Evolutionary conservation across 2,113 vertebrate genomes (phyloP), one percentile per base, ranked within the genome.

Genomic region (Callipepla californica): DNA sequence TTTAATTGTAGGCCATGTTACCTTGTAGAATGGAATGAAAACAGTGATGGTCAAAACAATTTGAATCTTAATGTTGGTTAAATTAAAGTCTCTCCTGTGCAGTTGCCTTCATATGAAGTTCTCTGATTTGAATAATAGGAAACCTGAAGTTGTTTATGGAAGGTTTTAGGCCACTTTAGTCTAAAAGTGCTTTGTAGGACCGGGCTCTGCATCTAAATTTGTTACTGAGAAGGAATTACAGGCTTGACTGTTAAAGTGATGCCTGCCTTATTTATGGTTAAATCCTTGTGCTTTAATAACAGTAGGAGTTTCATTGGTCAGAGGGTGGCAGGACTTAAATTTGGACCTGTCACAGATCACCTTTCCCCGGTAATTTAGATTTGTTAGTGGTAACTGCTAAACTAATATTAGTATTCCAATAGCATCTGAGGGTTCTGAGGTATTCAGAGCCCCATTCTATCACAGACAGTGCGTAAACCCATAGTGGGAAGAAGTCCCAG

Each of bases 51-150:
- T 59, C 82, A 82, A 53, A 94, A 93, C 76, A 58, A 44, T 89
- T 80, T 72, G 77, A 92, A 84, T 93, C 74, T 92, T 94, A 75
- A 90, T 72, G 61, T 28, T 32, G 74, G 69, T 38, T 87, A 81
- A 86, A 88, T 92, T 78, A 86, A 65, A 26, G 51, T 68, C 15
- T 59, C 30, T 85, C 36, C 63, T 88, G 78, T 75, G 25, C 69
- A 40, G 36, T 90, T 90, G 36, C 36, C n/a, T 80, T 80, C 30
- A 7, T n/a, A 23, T 44, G 38, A 40, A 77, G 70, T 80, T 28
- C 34, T 95, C 47, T 82, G 34, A 28, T 73, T 25, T 66, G 55
- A 87, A 59, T 80, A 66, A 50, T 7, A 21, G 47, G 79, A 89
- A 86, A 34, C 14, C 17, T 19, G 32, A 48, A n/a, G 20, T 57